Percentiles rank a stretch among this genome's conserved stretches.
Conservation (phyloP, 2,113 vertebrate genomes). For the Zapornia atra region DNA sequence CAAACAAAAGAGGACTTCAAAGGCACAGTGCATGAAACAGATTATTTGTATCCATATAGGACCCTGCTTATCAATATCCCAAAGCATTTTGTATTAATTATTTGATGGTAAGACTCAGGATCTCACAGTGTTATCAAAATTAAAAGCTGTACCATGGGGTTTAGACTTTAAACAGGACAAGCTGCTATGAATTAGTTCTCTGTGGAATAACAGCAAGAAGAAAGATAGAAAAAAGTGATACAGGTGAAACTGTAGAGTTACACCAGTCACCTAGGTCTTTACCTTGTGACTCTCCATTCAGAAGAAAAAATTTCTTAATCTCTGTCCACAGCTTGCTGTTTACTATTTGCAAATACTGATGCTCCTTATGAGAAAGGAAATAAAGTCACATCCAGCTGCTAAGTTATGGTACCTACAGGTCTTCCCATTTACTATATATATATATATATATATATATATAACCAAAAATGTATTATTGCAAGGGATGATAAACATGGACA, state of each 20-base stretch:
- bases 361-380: neutral
- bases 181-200: neutral
- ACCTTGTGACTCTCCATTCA: neutral
- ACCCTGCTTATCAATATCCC: neutral
- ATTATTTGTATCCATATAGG: neutral
- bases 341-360: neutral
- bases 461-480: neutral
- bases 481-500: neutral
- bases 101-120: neutral
- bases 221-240: neutral
- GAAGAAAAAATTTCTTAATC: neutral
- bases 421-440: neutral
- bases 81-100: neutral
- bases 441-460: neutral
- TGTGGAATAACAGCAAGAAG: neutral
- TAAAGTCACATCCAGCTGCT: neutral
- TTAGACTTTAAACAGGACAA: neutral
- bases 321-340: neutral
- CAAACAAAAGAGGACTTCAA: slow-evolving; percentile 14
- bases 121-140: neutral
- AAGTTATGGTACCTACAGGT: neutral
- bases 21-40: neutral
- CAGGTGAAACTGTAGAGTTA: neutral
- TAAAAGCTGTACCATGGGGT: neutral
- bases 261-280: neutral